Conservation (phyloP, 1,140 invertebrate genomes). For the Pseudomyrmex sp. region DNA sequence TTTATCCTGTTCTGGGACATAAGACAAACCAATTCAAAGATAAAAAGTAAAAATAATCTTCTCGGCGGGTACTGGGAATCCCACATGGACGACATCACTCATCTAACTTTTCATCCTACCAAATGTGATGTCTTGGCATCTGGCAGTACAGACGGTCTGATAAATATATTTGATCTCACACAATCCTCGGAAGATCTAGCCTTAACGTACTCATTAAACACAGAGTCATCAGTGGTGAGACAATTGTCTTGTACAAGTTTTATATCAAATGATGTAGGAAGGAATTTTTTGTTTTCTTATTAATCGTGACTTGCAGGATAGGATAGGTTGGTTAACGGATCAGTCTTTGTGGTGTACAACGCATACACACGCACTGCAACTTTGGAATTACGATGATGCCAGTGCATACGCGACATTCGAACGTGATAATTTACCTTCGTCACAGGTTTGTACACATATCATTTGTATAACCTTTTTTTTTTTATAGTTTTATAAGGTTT, state of each 20-base stretch:
- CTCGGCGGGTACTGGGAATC: constrained; percentile 95
- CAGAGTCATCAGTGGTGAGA: constrained; percentile 92
- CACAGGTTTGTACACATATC: constrained; percentile 61
- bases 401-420: constrained; percentile 86
- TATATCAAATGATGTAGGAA: background rate
- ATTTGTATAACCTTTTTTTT: too few relatives aligned
- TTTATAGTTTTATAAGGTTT: too few relatives aligned
- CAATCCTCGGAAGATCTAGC: constrained; percentile 93
- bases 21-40: constrained; percentile 82
- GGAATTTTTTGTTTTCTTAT: constrained; percentile 17
- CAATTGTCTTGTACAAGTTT: constrained; percentile 11
- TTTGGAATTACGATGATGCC: constrained; percentile 89
- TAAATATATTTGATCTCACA: constrained; percentile 94
- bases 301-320: constrained; percentile 76
- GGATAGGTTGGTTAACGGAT: constrained; percentile 83
- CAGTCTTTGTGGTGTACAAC: constrained; percentile 88
- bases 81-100: constrained; percentile 93
- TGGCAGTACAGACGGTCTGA: constrained; percentile 93
- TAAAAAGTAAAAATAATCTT: constrained; percentile 84
- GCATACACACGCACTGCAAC: constrained; percentile 89
- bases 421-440: constrained; percentile 82
- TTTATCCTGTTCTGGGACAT: constrained; percentile 94
- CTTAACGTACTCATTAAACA: constrained; percentile 92
- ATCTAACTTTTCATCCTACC: constrained; percentile 91
- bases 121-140: constrained; percentile 89